These are phyloP conservation scores for Leuciscus idus DNA, from an alignment of 2,113 vertebrate species.

Conservation along the genomic window DNA sequence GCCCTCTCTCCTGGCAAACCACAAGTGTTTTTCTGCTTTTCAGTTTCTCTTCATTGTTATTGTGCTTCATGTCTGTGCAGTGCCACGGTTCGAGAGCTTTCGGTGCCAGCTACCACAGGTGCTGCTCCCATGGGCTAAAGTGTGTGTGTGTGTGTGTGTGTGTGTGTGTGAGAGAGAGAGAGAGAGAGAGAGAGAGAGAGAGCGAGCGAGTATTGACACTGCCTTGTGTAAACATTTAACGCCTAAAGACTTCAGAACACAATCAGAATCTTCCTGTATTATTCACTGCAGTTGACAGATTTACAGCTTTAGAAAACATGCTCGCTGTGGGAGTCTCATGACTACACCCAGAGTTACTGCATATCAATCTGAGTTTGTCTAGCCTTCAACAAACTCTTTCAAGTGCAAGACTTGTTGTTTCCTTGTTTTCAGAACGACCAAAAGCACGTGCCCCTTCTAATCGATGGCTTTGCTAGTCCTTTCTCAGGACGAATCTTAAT, in stretches of 20 bases:
- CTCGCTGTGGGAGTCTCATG: not conserved
- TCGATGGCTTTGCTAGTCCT: not conserved
- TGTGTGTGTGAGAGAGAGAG: not conserved
- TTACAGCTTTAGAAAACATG: conserved; percentile 12
- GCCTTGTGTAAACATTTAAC: conserved; percentile 36
- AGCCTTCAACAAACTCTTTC: not conserved
- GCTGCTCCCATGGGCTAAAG: conserved; percentile 47
- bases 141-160: too few species aligned
- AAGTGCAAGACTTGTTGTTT: not conserved
- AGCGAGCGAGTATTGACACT: conserved; percentile 6
- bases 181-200: not conserved
- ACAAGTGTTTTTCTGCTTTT: conserved; percentile 68
- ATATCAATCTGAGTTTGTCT: conserved; percentile 34
- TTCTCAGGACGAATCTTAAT: not conserved
- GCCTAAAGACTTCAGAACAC: conserved; percentile 30
- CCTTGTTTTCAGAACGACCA: not conserved
- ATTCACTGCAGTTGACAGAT: conserved; percentile 13
- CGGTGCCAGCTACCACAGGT: conserved; percentile 47
- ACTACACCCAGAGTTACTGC: conserved; percentile 11
- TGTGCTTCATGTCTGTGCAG: conserved; percentile 54
- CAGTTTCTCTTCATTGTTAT: conserved; percentile 68
- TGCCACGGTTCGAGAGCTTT: conserved; percentile 24
- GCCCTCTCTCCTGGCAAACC: conserved; percentile 54
- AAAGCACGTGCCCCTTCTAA: not conserved
- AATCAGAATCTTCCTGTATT: conserved; percentile 16